Conservation (phyloP, 2,888 invertebrate species). For the Torymus aiolomorphi region DNA sequence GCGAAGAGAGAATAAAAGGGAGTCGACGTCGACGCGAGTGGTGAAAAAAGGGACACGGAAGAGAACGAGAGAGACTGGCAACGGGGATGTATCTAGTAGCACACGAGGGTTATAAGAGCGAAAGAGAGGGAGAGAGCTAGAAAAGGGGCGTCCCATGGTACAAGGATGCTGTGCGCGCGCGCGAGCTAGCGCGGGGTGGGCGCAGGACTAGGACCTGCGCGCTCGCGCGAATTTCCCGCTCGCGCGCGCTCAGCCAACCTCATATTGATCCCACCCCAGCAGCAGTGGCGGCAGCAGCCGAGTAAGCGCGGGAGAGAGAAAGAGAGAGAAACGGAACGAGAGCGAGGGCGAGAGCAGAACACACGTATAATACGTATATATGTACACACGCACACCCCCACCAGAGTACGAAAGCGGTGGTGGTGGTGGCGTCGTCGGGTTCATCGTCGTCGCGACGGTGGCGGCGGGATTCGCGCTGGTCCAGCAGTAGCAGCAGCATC, state of each 20-base stretch:
- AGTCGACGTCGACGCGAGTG: not conserved
- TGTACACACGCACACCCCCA: conserved; percentile 9
- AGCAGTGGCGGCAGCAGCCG: not conserved
- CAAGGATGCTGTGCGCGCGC: conserved; percentile 29
- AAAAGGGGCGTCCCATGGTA: not conserved
- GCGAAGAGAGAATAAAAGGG: conserved; percentile 2
- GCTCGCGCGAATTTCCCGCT: conserved; percentile 75
- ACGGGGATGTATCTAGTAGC: no score
- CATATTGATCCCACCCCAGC: conserved; percentile 75
- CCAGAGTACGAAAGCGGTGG: not conserved
- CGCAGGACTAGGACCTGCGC: conserved; percentile 71
- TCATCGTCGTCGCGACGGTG: conserved; percentile 61
- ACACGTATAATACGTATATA: not conserved
- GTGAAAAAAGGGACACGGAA: not conserved
- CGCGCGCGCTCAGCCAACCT: conserved; percentile 74
- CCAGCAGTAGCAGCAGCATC: conserved; percentile 51
- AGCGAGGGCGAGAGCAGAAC: conserved; percentile 18
- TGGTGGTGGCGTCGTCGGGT: conserved; percentile 55
- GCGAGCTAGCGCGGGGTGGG: conserved; percentile 33
- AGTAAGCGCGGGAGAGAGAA: conserved; percentile 53
- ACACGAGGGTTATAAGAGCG: no score
- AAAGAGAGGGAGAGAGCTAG: not conserved
- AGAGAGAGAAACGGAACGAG: conserved; percentile 50
- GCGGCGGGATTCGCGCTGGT: conserved; percentile 65
- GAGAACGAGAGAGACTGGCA: not conserved